Evolutionary conservation across 2,797 vertebrate species (phyloP), one percentile per base, ranked within the genome.

Genomic region (Mormyrus hasselquistii): DNA sequence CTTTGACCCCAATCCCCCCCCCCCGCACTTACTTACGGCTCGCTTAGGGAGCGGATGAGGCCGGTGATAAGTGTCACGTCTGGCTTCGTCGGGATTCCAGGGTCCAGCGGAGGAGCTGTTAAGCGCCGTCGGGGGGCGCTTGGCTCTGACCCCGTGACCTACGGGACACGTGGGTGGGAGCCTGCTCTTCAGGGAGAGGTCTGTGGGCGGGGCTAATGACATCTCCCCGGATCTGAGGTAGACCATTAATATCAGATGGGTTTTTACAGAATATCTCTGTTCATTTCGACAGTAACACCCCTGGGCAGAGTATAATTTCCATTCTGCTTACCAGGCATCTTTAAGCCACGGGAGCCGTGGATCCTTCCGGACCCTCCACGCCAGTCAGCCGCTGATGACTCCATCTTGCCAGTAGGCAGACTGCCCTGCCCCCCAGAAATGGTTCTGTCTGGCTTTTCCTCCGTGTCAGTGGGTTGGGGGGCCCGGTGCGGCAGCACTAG

Each of bases 1-100:
- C 92, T 90, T 90, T 65, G 92, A 91, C 73, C 73, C 10, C 91
- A 34, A 34, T 34, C 94, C 0, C 62, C 0, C 62, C 49, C 8
- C 55, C 19, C 93, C 93, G 92, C 94, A 94, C 83, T 89, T 34
- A 62, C 82, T 89, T 84, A 90, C 92, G 91, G 93, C 91, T 93
- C 93, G 94, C 94, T 92, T 93, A 95, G 94, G 94, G 93, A 93
- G 91, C 25, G 91, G 93, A 91, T 91, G 94, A 94, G 95, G 10
- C 44, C 10, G 41, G 44, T 2, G 7, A 19, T 41, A 79, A 19
- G 16, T 14, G 73, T 44, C 1, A 16, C 7, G 73, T 79, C 73
- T 14, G 38, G 73, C 7, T 8, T 1, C 14, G 73, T 79, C 38
- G 5, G 34, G 73, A 79, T 79, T 44, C 47, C 73, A 41, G 73